Conservation (phyloP, 1,140 invertebrate genomes). For the Papilio glaucus region DNA sequence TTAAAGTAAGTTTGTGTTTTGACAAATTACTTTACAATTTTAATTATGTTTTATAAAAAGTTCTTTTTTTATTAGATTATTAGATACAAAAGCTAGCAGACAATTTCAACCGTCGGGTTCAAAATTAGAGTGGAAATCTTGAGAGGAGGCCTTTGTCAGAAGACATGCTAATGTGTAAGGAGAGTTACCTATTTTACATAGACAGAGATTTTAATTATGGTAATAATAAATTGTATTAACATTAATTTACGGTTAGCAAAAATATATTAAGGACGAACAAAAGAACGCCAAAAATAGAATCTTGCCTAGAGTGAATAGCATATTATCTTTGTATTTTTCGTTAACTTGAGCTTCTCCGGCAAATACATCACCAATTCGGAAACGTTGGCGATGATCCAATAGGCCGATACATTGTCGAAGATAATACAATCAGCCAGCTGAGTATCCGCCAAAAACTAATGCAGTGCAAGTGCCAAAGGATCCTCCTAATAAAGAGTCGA, state of each 20-base stretch:
- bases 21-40: constrained; percentile 15
- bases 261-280: no score
- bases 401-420: constrained; percentile 44
- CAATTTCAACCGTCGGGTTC: no score
- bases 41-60: background rate
- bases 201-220: no score
- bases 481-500: constrained; percentile 36
- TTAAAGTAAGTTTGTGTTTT: constrained; percentile 42
- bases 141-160: no score
- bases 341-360: background rate
- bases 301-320: no score
- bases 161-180: no score
- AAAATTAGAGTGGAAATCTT: no score
- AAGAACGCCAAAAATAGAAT: no score
- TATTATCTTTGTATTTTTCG: background rate
- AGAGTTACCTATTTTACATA: no score
- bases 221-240: background rate
- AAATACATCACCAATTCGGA: constrained; percentile 36
- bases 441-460: constrained; percentile 38
- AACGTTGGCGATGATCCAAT: constrained; percentile 48
- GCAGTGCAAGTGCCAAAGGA: constrained; percentile 40
- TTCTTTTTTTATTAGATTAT: background rate
- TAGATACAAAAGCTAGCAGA: background rate
- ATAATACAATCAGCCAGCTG: constrained; percentile 38
- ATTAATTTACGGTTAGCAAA: background rate